Conservation (phyloP, 2,113 vertebrate species). For the Calypte anna region DNA sequence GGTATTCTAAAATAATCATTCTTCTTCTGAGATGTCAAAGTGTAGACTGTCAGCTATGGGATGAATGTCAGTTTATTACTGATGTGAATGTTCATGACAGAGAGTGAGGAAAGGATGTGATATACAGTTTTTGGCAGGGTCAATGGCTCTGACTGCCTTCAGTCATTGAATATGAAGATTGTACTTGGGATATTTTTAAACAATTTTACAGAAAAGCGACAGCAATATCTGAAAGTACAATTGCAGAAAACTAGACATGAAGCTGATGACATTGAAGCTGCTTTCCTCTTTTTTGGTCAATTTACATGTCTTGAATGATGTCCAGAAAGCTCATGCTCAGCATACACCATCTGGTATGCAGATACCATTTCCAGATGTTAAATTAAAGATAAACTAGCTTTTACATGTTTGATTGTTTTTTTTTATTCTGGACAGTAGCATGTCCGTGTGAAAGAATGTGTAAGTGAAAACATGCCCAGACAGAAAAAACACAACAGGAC, state of each 20-base stretch:
- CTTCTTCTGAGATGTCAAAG: neutral
- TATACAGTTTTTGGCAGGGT: neutral
- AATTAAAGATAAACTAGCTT: slow-evolving; percentile 2
- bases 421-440: neutral
- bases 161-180: neutral
- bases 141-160: neutral
- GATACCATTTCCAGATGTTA: slow-evolving; percentile 40
- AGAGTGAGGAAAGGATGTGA: neutral
- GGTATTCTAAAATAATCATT: neutral
- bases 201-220: neutral
- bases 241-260: neutral
- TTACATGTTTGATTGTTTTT: neutral
- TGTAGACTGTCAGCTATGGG: neutral
- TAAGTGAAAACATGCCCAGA: neutral
- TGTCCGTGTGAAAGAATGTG: neutral
- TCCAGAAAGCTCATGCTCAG: slow-evolving; percentile 29
- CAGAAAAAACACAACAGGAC: neutral
- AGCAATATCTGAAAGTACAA: neutral
- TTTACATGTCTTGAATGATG: neutral
- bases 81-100: neutral
- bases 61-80: neutral
- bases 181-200: neutral
- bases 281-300: neutral
- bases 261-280: neutral
- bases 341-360: neutral